phyloP scores from a whole-genome alignment of 2,888 invertebrate genomes.

The Amblyjoppa fuscipennis region DNA sequence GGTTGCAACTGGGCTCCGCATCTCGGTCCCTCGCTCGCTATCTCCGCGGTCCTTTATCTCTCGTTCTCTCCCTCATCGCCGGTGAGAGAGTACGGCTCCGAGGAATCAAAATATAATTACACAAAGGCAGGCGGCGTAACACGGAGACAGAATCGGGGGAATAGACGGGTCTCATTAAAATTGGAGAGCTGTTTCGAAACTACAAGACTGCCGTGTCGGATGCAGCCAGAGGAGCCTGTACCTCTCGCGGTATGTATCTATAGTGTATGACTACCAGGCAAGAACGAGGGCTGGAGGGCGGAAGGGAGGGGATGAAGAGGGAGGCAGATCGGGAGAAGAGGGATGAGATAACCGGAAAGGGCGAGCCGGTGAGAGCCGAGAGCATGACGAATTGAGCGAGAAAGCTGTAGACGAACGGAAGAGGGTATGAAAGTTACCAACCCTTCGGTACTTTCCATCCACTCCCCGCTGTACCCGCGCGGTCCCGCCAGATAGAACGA shows the following conservation, averaged over 20 bases:
- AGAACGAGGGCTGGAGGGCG: not conserved
- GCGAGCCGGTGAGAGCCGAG: slow-evolving; percentile 44
- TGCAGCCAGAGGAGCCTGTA: slow-evolving; percentile 74
- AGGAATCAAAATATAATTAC: slow-evolving; percentile 83
- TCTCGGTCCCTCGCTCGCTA: slow-evolving; percentile 30
- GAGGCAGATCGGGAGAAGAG: slow-evolving; percentile 12
- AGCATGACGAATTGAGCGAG: slow-evolving; percentile 64
- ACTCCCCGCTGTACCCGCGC: not conserved
- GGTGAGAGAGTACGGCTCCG: slow-evolving; percentile 60
- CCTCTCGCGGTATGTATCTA: slow-evolving; percentile 4
- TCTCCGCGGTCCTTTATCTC: slow-evolving; percentile 42
- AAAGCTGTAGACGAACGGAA: slow-evolving; percentile 42
- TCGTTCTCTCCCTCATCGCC: slow-evolving; percentile 39
- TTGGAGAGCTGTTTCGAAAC: slow-evolving; percentile 84
- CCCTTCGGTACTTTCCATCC: slow-evolving; percentile 13
- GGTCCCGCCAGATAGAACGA: slow-evolving; percentile 13
- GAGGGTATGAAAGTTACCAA: slow-evolving; percentile 28
- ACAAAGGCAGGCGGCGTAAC: slow-evolving; percentile 80
- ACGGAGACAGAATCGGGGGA: slow-evolving; percentile 82
- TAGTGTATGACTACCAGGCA: slow-evolving; percentile 11
- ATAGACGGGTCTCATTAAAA: slow-evolving; percentile 84
- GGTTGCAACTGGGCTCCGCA: slow-evolving; percentile 6
- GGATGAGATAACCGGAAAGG: slow-evolving; percentile 47
- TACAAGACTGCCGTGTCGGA: slow-evolving; percentile 83
- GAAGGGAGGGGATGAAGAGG: not conserved